Evolutionary conservation across 2,113 vertebrate species (phyloP), one percentile per base, ranked within the genome.

Genomic region (Chrysochloris asiatica): DNA sequence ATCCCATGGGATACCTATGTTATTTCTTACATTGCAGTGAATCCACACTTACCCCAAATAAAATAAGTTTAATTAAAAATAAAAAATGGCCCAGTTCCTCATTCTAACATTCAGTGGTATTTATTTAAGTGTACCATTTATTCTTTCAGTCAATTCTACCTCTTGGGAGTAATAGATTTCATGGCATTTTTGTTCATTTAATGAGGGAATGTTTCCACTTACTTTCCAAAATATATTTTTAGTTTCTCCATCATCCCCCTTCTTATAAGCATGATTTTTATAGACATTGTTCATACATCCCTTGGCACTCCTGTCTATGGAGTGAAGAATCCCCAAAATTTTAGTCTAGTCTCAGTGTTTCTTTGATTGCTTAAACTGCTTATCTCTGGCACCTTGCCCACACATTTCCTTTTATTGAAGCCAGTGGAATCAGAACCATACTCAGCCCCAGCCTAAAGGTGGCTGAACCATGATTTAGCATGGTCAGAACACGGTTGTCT

Each of bases 61-160:
- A 63, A 83, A 59, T 81, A 93, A 67, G 36, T 86, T 96, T 78
- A 93, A 78, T 78, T 92, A 43, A 88, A 86, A 78, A 36, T 63
- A 67, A 82, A 73, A 52, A n/a, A 22, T 17, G 69, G 80, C 89
- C 81, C 69, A 30, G n/a, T 8, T 43, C 17, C 38, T 78, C 6
- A 26, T 21, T 88, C 52, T 94, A 77, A 90, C 33, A 63, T 61
- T 92, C 45, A n/a, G 4, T 90, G 48, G 54, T 91, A 48, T 92
- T 93, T 89, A 73, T 89, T 87, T 73, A 94, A 84, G 21, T 28
- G 50, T 87, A 77, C 71, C 30, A 56, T 92, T 80, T 83, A 61
- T 71, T 92, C 71, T 80, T 88, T 61, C 79, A 83, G 65, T 43
- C 22, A 80, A 6, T 80, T 86, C 79, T 73, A 30, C 22, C 59